phyloP scores from a whole-genome alignment of 1,140 invertebrate species.

The Aphidius gifuensis region DNA sequence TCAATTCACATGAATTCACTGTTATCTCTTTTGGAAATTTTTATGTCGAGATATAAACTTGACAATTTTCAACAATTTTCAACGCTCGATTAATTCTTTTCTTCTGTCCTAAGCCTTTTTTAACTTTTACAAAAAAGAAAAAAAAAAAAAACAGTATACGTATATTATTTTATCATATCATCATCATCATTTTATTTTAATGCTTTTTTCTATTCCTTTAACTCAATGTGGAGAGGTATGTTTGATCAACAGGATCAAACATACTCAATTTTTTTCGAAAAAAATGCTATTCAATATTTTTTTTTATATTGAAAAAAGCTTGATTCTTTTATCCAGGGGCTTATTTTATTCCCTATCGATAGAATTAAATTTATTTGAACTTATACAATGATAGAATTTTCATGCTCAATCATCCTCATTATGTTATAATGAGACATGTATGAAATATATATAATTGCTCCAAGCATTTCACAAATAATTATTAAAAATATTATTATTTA shows the following conservation, averaged over 20 bases:
- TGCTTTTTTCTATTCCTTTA: slow-evolving; percentile 3
- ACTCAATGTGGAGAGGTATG: neutral
- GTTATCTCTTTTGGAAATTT: slow-evolving; percentile 6
- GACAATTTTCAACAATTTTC: slow-evolving; percentile 7
- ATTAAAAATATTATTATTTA: no score
- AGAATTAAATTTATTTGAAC: no score
- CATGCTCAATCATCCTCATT: no score
- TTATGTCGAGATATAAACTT: neutral
- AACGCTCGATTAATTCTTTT: slow-evolving; percentile 26
- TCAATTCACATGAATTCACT: slow-evolving; percentile 18
- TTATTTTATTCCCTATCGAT: no score
- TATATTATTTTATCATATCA: neutral
- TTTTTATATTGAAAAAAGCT: no score
- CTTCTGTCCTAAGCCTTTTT: slow-evolving; percentile 14
- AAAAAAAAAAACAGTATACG: neutral
- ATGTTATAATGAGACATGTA: no score
- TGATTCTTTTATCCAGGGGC: no score
- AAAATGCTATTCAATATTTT: no score
- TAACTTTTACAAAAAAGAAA: neutral
- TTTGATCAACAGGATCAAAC: neutral
- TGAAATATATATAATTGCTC: no score
- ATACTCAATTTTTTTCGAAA: no score
- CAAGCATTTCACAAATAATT: no score
- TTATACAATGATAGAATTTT: no score
- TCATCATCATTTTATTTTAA: neutral